Evolutionary conservation across 2,113 vertebrate genomes (phyloP).

Genomic region (Madoqua kirkii): DNA sequence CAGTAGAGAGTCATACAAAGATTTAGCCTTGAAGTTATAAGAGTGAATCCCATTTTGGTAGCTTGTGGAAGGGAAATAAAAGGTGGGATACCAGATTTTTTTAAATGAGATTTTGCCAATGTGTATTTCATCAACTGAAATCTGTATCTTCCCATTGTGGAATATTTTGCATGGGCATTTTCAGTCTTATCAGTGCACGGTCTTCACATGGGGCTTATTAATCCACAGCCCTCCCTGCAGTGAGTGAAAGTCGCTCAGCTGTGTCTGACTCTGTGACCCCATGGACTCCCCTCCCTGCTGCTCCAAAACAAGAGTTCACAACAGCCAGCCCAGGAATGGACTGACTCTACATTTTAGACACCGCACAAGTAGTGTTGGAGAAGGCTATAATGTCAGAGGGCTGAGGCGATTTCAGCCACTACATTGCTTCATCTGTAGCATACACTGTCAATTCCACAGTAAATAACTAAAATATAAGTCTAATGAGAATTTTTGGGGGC

Average conservation of each 20-base stretch:
- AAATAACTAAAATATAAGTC: neutral
- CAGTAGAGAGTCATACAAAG: neutral
- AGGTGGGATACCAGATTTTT: neutral
- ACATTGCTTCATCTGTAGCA: neutral
- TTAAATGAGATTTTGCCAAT: neutral
- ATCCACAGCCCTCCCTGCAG: neutral
- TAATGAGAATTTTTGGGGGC: neutral
- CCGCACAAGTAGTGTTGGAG: accelerated
- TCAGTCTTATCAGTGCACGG: neutral
- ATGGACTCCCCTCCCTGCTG: neutral
- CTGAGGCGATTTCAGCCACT: neutral
- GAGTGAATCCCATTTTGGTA: neutral
- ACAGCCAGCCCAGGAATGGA: neutral
- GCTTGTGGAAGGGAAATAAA: neutral
- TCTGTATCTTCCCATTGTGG: neutral
- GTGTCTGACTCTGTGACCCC: neutral
- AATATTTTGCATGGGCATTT: neutral
- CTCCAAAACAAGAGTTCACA: neutral
- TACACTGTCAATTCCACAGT: neutral
- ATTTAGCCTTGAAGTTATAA: slow-evolving; percentile 10
- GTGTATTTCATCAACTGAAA: neutral
- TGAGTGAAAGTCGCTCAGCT: neutral
- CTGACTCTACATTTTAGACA: accelerated
- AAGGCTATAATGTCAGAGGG: neutral
- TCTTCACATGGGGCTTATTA: neutral